phyloP scores from a whole-genome alignment of 2,113 vertebrate species.

The Leptobrachium ailaonicum region DNA sequence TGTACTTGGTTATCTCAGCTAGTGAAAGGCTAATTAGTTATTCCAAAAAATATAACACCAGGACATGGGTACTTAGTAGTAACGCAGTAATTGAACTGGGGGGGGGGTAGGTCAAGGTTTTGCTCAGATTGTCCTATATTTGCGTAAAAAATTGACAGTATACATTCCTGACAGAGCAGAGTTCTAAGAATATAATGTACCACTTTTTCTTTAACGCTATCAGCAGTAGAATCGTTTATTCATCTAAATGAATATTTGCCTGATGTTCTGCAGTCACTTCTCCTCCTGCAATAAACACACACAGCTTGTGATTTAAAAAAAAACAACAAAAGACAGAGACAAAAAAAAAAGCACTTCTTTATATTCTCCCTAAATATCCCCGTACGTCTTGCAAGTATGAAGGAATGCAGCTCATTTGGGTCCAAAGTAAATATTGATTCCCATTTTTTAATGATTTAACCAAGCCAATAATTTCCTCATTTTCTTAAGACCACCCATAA shows the following conservation, averaged over 20 bases:
- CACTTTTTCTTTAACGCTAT: neutral
- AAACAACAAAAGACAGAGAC: slow-evolving; percentile 5
- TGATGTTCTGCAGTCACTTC: slow-evolving; percentile 22
- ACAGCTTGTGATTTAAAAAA: slow-evolving; percentile 28
- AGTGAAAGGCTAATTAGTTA: too few species aligned
- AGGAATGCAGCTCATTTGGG: slow-evolving; percentile 11
- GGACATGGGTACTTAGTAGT: too few species aligned
- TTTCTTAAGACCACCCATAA: slow-evolving; percentile 49
- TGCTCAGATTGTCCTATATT: too few species aligned
- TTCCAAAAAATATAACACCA: too few species aligned
- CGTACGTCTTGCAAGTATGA: slow-evolving; percentile 30
- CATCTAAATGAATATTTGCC: slow-evolving; percentile 32
- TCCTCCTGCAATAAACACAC: slow-evolving; percentile 26
- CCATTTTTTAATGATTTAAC: slow-evolving; percentile 51
- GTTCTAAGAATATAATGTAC: too few species aligned
- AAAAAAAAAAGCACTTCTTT: slow-evolving; percentile 33
- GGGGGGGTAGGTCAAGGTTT: too few species aligned
- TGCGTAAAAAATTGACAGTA: too few species aligned
- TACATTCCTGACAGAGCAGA: too few species aligned
- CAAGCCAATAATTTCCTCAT: slow-evolving; percentile 50
- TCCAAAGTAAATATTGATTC: slow-evolving; percentile 51
- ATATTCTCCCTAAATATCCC: slow-evolving; percentile 37
- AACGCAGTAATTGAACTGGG: too few species aligned
- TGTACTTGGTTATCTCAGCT: too few species aligned
- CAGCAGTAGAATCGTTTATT: slow-evolving; percentile 7